Conservation (phyloP, 2,888 invertebrate species). For the Sinelater perroti region DNA sequence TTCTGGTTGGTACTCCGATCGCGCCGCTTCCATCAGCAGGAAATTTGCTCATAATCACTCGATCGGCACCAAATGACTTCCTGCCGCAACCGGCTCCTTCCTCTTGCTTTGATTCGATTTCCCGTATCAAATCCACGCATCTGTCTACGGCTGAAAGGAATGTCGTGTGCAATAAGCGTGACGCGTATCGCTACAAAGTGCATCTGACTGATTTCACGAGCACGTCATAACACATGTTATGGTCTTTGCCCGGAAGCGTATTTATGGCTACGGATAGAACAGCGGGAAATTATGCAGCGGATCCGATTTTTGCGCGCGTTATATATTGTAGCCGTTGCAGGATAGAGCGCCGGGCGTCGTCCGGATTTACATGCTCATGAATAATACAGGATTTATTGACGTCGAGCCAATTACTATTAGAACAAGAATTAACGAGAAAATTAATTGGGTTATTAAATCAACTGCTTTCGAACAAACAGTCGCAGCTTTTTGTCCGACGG, state of each 20-base stretch:
- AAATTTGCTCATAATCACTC: slow-evolving; percentile 7
- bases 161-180: slow-evolving; percentile 18
- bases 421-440: no score
- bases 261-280: slow-evolving; percentile 10
- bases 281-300: not conserved
- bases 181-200: slow-evolving; percentile 15
- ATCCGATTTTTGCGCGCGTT: not conserved
- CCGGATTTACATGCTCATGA: no score
- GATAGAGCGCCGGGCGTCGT: no score
- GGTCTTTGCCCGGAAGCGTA: slow-evolving; percentile 10
- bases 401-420: no score
- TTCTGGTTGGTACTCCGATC: no score
- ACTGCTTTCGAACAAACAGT: no score
- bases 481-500: no score
- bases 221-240: slow-evolving; percentile 16
- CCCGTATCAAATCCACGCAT: slow-evolving; percentile 10
- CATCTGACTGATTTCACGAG: slow-evolving; percentile 13
- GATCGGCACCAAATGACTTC: slow-evolving; percentile 5
- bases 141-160: slow-evolving; percentile 16
- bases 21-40: no score
- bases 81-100: slow-evolving; percentile 7
- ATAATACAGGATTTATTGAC: no score
- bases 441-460: no score
- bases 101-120: slow-evolving; percentile 10
- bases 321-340: no score